Conservation (phyloP, 2,113 vertebrate species). For the Dunckerocampus dactyliophorus region DNA sequence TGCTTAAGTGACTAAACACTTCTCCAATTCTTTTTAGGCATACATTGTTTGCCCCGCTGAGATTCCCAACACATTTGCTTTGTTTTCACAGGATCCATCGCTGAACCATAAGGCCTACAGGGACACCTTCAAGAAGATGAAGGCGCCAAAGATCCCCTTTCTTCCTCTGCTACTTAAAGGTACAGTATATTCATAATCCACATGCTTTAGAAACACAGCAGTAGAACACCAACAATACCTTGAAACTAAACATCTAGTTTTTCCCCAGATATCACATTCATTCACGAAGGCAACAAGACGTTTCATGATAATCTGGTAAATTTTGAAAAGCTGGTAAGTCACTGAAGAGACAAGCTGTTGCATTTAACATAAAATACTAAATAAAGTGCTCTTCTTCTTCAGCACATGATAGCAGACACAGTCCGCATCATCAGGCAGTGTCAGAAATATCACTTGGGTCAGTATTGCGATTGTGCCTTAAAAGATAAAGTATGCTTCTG, state of each 20-base stretch:
- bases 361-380: conserved; percentile 5
- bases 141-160: conserved; percentile 96
- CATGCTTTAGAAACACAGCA: neutral
- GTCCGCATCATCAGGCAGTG: conserved; percentile 88
- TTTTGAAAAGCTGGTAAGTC: conserved; percentile 95
- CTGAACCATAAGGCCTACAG: conserved; percentile 98
- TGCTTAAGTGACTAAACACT: conserved; percentile 9
- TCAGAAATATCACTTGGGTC: conserved; percentile 88
- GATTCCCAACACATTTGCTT: conserved; percentile 29
- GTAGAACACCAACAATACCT: neutral
- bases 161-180: conserved; percentile 97
- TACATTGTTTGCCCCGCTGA: conserved; percentile 25
- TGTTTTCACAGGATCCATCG: conserved; percentile 87
- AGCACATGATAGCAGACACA: conserved; percentile 96
- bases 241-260: neutral
- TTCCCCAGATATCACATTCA: conserved; percentile 88
- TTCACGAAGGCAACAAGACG: conserved; percentile 97
- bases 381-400: conserved; percentile 11
- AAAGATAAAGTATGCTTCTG: neutral
- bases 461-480: conserved; percentile 22
- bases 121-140: conserved; percentile 97
- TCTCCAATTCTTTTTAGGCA: neutral
- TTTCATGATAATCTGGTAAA: conserved; percentile 97
- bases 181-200: conserved; percentile 47
- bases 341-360: neutral